A percentile compares a stretch with the other conserved stretches of the same genome.
These are phyloP conservation scores for Agriopis leucophaearia DNA, from an alignment of 2,888 invertebrate genomes.

Conservation along the genomic window DNA sequence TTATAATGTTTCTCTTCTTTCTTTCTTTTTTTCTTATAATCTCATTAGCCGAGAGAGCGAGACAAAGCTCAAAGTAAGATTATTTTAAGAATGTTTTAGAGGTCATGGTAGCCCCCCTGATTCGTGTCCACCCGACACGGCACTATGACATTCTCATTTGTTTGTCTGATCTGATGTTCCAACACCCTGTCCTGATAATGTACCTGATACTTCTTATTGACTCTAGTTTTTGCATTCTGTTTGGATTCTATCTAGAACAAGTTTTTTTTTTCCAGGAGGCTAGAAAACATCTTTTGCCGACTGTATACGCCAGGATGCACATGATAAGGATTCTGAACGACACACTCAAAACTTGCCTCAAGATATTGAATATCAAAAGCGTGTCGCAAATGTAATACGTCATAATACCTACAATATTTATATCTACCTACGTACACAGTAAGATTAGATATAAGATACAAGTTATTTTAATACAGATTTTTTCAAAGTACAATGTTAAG, in stretches of 20 bases:
- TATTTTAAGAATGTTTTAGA: too few species aligned
- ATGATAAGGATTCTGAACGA: slow-evolving; percentile 88
- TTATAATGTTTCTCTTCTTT: too few species aligned
- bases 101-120: too few species aligned
- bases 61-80: too few species aligned
- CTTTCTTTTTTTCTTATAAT: too few species aligned
- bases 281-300: slow-evolving; percentile 88
- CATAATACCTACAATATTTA: neutral
- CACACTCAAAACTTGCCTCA: slow-evolving; percentile 88
- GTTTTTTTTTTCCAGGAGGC: slow-evolving; percentile 86
- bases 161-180: too few species aligned
- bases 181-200: too few species aligned
- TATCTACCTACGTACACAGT: neutral
- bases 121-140: too few species aligned
- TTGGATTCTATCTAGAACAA: neutral
- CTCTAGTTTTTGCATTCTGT: too few species aligned
- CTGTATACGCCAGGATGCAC: slow-evolving; percentile 89
- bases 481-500: neutral
- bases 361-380: slow-evolving; percentile 89
- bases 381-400: slow-evolving; percentile 88
- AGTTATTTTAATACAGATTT: slow-evolving; percentile 6
- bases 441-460: slow-evolving; percentile 9
- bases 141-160: too few species aligned
- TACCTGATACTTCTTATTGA: too few species aligned
- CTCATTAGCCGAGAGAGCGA: too few species aligned